These are phyloP conservation scores for Meloidogyne chitwoodi DNA, from an alignment of 1,140 invertebrate genomes.

Conservation along the genomic window DNA sequence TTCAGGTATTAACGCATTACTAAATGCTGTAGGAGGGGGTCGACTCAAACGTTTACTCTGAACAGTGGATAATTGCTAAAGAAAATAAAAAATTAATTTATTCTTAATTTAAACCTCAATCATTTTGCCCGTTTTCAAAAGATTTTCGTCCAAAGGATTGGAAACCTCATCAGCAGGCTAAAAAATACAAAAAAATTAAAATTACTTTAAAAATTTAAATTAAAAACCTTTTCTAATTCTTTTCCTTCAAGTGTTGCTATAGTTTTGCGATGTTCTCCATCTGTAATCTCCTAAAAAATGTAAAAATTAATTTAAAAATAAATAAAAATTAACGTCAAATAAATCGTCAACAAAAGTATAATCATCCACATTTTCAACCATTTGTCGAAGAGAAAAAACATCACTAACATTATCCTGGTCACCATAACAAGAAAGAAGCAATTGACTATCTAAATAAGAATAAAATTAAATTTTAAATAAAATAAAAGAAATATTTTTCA, in stretches of 20 bases:
- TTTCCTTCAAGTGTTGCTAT: constrained; percentile 58
- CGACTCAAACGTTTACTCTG: constrained; percentile 27
- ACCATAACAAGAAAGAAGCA: constrained; percentile 84
- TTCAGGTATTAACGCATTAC: constrained; percentile 10
- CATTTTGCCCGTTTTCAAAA: constrained; percentile 15
- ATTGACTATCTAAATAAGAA: constrained; percentile 71
- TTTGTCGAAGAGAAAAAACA: constrained; percentile 65
- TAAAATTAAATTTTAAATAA: no score
- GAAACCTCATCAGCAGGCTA: neutral
- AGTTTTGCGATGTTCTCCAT: constrained; percentile 77
- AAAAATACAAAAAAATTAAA: neutral
- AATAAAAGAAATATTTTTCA: no score
- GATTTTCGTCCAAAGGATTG: neutral
- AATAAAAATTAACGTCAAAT: constrained; percentile 1
- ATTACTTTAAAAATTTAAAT: neutral
- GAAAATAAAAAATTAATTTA: neutral
- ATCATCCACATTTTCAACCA: constrained; percentile 25
- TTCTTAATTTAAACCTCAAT: neutral
- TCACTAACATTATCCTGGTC: constrained; percentile 81
- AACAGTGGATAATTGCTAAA: constrained; percentile 18
- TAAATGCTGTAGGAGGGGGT: neutral
- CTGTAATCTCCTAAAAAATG: constrained; percentile 67
- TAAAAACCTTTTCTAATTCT: neutral
- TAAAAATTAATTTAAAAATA: neutral
- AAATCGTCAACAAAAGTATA: constrained; percentile 2